Evolutionary conservation across 2,113 vertebrate genomes (phyloP), one percentile per base, ranked within the genome.

Genomic region (Aix galericulata): DNA sequence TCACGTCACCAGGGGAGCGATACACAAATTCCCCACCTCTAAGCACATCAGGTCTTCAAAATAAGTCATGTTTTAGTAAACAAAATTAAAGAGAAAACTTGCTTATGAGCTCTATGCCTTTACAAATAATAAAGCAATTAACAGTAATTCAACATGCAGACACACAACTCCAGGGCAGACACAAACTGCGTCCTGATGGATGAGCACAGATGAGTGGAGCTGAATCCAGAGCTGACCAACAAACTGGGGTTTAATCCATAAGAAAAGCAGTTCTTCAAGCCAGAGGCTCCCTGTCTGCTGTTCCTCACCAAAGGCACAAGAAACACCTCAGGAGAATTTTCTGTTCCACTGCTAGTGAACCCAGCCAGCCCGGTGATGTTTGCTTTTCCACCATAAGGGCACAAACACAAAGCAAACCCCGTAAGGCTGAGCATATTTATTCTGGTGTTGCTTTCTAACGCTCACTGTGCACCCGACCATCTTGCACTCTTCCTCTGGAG

Each of bases 1-100:
- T 2, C 10, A 3, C 1, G 11, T 25, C 66, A 79, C 7, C 58
- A 46, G 71, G n/a, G 52, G 82, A 63, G 44, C 0, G 2, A 78
- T 68, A 86, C 44, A 25, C 32, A 8, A 15, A 55, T 36, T 63
- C 58, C 58, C 62, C n/a, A 31, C 48, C 36, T 50, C 56, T 46
- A 63, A 68, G 82, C 23, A 63, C 66, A 48, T 63, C 46, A 32
- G 81, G 48, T 32, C 25, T 17, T 21, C 50, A 73, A 26, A 77
- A n/a, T 1, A 40, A 91, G n/a, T 31, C 15, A 1, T 29, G 21
- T 8, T 63, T 22, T 71, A 68, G 26, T 8, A 34, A 36, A 52
- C 5, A 46, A 59, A 75, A 29, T n/a, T 2, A 64, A 4, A 8
- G 3, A 80, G 38, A 13, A 55, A 13, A 15, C 32, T 53, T 15